Evolutionary conservation across 2,113 vertebrate species (phyloP).

Genomic region (Petrocephalus microphthalmus): DNA sequence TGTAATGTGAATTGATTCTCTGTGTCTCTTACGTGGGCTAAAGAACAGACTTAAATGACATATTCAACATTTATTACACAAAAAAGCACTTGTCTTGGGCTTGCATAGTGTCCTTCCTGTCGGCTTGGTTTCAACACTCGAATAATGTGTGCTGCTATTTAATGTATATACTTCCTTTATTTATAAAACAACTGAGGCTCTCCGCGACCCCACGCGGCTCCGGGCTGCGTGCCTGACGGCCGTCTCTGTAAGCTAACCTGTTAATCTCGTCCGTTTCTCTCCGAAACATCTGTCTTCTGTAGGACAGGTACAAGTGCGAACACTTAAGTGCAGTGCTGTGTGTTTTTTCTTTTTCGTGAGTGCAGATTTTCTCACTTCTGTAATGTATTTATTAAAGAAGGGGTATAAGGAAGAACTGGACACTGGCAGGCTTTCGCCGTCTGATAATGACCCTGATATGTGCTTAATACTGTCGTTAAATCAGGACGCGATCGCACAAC

Average conservation of each 20-base stretch:
- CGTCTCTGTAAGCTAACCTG: constrained; percentile 33
- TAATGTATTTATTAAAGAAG: neutral
- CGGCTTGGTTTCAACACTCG: constrained; percentile 62
- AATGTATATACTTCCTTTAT: constrained; percentile 71
- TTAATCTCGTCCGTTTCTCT: neutral
- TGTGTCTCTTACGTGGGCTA: constrained; percentile 51
- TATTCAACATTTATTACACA: constrained; percentile 49
- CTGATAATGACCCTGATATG: constrained; percentile 45
- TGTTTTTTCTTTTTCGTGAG: neutral
- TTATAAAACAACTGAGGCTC: constrained; percentile 47
- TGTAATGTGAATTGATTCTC: constrained; percentile 51
- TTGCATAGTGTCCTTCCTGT: constrained; percentile 42
- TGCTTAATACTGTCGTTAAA: constrained; percentile 42
- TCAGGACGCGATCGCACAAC: constrained; percentile 43
- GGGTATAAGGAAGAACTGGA: constrained; percentile 41
- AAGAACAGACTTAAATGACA: constrained; percentile 40
- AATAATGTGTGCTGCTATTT: constrained; percentile 70
- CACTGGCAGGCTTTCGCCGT: constrained; percentile 42
- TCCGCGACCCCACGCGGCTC: constrained; percentile 38
- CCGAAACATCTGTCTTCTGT: constrained; percentile 31
- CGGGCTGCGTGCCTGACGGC: constrained; percentile 35
- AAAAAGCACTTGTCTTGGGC: constrained; percentile 68
- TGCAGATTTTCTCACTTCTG: neutral
- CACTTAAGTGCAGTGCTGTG: neutral
- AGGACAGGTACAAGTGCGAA: neutral